Conservation (phyloP, 2,888 invertebrate genomes). For the Ommatoiulus sabulosus region DNA sequence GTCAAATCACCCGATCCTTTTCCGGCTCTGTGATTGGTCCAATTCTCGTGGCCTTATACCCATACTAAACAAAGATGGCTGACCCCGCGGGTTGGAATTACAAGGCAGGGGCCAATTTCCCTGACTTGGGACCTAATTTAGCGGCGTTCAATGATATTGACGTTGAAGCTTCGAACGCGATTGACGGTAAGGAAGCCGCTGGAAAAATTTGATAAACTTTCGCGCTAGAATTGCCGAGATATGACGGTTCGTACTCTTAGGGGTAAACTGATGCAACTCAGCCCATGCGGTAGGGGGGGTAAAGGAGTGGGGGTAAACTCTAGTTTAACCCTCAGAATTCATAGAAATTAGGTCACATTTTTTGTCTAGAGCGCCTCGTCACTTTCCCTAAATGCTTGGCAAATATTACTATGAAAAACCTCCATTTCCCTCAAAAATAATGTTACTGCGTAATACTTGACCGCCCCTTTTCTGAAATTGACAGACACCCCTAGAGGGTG, state of each 20-base stretch:
- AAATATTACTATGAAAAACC: too few relatives aligned
- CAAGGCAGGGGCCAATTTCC: constrained; percentile 57
- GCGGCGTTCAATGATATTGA: constrained; percentile 58
- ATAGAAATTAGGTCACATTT: too few relatives aligned
- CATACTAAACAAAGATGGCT: constrained; percentile 57
- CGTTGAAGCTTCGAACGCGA: constrained; percentile 56
- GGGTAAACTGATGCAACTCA: not conserved
- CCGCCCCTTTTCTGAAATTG: not conserved
- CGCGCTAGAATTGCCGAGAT: not conserved
- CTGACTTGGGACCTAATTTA: constrained; percentile 59
- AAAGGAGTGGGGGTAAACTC: not conserved
- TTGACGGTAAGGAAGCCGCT: constrained; percentile 58
- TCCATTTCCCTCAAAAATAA: too few relatives aligned
- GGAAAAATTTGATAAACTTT: not conserved
- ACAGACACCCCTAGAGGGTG: not conserved
- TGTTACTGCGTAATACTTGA: not conserved
- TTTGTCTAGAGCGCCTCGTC: too few relatives aligned
- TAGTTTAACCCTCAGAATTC: too few relatives aligned
- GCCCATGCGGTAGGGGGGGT: not conserved
- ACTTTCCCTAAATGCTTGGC: too few relatives aligned
- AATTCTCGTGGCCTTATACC: constrained; percentile 53
- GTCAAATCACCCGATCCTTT: constrained; percentile 51
- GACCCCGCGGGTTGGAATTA: constrained; percentile 58
- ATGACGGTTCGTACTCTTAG: not conserved
- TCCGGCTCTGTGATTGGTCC: constrained; percentile 51